phyloP scores from a whole-genome alignment of 2,888 invertebrate genomes.

The Cryptops parisi region DNA sequence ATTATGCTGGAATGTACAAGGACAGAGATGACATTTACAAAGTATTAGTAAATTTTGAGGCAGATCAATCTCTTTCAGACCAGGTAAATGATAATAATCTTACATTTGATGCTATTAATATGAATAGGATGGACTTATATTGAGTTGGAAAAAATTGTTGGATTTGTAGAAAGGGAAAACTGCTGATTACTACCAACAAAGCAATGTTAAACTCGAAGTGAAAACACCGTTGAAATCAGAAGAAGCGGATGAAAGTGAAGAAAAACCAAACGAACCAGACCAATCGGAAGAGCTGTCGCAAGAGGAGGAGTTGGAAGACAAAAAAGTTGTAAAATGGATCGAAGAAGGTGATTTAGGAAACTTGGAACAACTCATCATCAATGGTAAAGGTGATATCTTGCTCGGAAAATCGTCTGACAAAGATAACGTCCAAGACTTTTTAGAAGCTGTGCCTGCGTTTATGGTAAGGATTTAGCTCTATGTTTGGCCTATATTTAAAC shows the following conservation, averaged over 20 bases:
- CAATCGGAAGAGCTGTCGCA: slow-evolving; percentile 19
- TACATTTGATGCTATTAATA: no score
- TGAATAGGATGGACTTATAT: no score
- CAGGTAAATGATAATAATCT: no score
- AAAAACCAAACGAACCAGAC: slow-evolving; percentile 4
- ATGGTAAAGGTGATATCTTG: slow-evolving; percentile 24
- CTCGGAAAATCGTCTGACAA: slow-evolving; percentile 22
- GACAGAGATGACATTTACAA: slow-evolving; percentile 24
- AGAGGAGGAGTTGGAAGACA: slow-evolving; percentile 22
- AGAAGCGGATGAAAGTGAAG: neutral
- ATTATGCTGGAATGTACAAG: slow-evolving; percentile 53
- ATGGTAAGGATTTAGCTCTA: slow-evolving; percentile 23
- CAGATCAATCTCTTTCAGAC: slow-evolving; percentile 24
- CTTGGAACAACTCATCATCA: slow-evolving; percentile 25
- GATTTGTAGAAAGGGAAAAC: slow-evolving; percentile 58
- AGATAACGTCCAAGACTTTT: slow-evolving; percentile 23
- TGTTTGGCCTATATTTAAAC: no score
- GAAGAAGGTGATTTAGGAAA: slow-evolving; percentile 22
- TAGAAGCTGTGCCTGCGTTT: slow-evolving; percentile 24
- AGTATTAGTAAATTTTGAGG: slow-evolving; percentile 25
- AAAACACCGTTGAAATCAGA: slow-evolving; percentile 22
- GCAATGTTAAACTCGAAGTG: slow-evolving; percentile 41
- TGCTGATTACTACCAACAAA: slow-evolving; percentile 49
- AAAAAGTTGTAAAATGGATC: slow-evolving; percentile 22
- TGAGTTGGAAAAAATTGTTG: no score